Percentiles rank a stretch among this genome's conserved stretches.
Evolutionary conservation across 2,797 vertebrate species (phyloP).

Genomic region (Etheostoma nigrum): DNA sequence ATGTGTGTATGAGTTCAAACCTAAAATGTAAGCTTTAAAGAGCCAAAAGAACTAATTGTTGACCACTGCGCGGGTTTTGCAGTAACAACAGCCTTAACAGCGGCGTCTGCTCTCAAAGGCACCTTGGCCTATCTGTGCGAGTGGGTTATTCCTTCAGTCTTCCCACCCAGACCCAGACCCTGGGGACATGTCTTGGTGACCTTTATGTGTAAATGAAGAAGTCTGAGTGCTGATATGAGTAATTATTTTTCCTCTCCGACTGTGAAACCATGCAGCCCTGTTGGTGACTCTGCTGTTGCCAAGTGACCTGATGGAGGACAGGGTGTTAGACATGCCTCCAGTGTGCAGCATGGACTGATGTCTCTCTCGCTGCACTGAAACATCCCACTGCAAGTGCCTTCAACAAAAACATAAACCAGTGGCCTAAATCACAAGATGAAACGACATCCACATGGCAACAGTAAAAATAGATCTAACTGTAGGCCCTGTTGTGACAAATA

Average conservation of each 20-base stretch:
- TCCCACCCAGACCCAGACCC: neutral
- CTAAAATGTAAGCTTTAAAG: no score
- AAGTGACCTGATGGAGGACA: constrained; percentile 19
- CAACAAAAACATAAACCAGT: constrained; percentile 27
- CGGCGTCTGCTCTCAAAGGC: constrained; percentile 20
- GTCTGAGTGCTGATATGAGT: constrained; percentile 18
- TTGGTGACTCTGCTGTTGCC: constrained; percentile 3
- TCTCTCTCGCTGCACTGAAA: neutral
- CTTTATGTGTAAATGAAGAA: constrained; percentile 19
- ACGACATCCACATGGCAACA: constrained; percentile 53
- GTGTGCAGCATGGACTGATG: neutral
- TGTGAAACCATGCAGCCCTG: constrained; percentile 6
- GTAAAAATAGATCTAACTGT: constrained; percentile 77
- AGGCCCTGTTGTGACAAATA: constrained; percentile 47
- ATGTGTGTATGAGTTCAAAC: no score
- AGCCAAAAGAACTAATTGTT: no score
- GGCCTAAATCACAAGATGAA: constrained; percentile 52
- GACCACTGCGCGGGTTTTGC: neutral
- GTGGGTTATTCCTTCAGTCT: neutral
- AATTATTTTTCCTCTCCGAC: constrained; percentile 14
- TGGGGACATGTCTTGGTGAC: constrained; percentile 17
- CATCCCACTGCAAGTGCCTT: constrained; percentile 22
- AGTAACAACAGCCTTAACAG: neutral
- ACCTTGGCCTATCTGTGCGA: constrained; percentile 28
- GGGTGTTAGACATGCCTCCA: constrained; percentile 4